Percentiles rank a stretch among this genome's conserved stretches.
Evolutionary conservation across 2,888 invertebrate genomes (phyloP).

Genomic region (Autographa gamma): DNA sequence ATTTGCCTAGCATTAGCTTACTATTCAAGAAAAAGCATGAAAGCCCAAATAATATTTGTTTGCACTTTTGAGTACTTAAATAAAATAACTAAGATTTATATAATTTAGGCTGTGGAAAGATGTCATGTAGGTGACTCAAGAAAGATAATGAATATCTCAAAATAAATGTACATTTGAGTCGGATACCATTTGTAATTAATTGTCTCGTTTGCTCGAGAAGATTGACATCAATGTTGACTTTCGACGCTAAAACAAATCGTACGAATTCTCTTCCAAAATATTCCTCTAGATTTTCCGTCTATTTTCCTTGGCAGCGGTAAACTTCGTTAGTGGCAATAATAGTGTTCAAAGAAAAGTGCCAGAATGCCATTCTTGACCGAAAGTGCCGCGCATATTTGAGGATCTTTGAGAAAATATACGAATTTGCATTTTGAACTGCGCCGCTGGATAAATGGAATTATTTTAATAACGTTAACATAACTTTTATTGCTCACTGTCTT

Average conservation of each 20-base stretch:
- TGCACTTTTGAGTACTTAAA: neutral
- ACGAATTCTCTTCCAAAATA: constrained; percentile 35
- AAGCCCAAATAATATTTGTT: neutral
- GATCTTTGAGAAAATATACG: constrained; percentile 68
- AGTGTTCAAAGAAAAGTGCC: constrained; percentile 81
- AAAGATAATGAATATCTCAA: neutral
- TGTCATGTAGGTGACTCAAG: neutral
- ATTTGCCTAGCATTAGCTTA: no score
- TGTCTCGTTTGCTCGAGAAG: constrained; percentile 23
- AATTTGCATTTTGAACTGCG: constrained; percentile 9
- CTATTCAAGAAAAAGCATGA: no score
- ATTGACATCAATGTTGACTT: constrained; percentile 34
- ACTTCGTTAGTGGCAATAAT: constrained; percentile 68
- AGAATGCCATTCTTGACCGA: constrained; percentile 80
- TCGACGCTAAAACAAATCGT: constrained; percentile 25
- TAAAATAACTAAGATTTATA: neutral
- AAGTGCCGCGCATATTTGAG: constrained; percentile 79
- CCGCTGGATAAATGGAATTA: neutral
- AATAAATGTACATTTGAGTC: neutral
- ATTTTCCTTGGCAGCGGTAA: constrained; percentile 48
- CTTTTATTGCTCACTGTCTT: no score
- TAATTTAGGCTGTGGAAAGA: neutral
- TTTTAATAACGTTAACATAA: neutral
- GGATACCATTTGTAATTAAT: neutral
- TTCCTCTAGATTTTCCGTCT: constrained; percentile 31